phyloP scores from a whole-genome alignment of 2,797 vertebrate species.

The Gobionotothen gibberifrons region DNA sequence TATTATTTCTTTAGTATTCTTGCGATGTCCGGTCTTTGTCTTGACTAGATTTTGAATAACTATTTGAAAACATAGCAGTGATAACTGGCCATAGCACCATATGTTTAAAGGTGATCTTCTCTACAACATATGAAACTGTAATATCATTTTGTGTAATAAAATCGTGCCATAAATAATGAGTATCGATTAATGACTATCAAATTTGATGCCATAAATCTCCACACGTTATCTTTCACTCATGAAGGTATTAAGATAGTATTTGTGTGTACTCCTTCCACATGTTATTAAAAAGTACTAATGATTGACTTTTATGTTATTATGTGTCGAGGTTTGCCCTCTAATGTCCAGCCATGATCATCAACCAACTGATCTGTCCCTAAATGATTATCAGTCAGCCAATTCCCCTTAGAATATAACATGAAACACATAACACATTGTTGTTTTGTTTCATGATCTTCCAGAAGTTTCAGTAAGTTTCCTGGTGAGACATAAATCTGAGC shows the following conservation, averaged over 20 bases:
- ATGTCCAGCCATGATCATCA: neutral
- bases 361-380: neutral
- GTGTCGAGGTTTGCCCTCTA: neutral
- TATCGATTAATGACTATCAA: neutral
- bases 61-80: neutral
- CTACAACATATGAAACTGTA: neutral
- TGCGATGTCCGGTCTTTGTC: neutral
- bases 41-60: neutral
- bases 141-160: neutral
- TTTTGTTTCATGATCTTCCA: conserved; percentile 31
- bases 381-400: neutral
- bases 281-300: neutral
- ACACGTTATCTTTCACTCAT: neutral
- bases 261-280: neutral
- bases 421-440: neutral
- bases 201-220: neutral
- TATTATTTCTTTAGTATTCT: neutral
- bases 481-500: neutral
- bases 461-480: conserved; percentile 29
- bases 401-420: neutral
- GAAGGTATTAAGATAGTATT: neutral
- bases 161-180: neutral
- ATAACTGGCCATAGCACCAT: neutral
- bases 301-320: neutral
- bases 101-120: neutral